A percentile compares a stretch with the other conserved stretches of the same genome.
phyloP scores from a whole-genome alignment of 1,140 invertebrate species.

The Aplysia californica region DNA sequence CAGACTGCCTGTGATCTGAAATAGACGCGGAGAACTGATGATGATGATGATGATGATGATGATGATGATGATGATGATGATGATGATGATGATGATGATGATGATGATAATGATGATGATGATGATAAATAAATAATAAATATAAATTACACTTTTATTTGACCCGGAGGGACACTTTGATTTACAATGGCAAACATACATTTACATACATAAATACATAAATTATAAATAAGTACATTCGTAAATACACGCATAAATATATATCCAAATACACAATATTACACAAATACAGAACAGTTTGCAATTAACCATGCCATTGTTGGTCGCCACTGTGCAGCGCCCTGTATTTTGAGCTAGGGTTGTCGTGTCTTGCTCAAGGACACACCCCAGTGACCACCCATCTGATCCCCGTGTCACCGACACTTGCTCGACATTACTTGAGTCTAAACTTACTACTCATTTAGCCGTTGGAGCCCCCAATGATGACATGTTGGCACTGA shows the following conservation, averaged over 20 bases:
- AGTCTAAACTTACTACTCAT: too few relatives aligned
- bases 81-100: slow-evolving; percentile 18
- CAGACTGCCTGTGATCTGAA: slow-evolving; percentile 46
- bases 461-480: neutral
- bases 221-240: too few relatives aligned
- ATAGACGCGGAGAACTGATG: neutral
- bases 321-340: slow-evolving; percentile 27
- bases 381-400: too few relatives aligned
- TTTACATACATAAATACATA: too few relatives aligned
- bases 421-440: too few relatives aligned
- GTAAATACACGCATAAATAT: slow-evolving; percentile 62
- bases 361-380: too few relatives aligned
- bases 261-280: too few relatives aligned
- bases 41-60: neutral
- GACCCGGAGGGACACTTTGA: slow-evolving; percentile 57
- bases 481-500: neutral
- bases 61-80: slow-evolving; percentile 13
- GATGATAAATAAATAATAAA: neutral
- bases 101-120: slow-evolving; percentile 17
- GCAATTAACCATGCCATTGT: slow-evolving; percentile 52
- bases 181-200: too few relatives aligned
- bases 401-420: too few relatives aligned
- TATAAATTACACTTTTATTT: slow-evolving; percentile 50
- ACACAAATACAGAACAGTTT: slow-evolving; percentile 55
- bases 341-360: too few relatives aligned